Evolutionary conservation across 2,113 vertebrate genomes (phyloP).

Genomic region (Phylloscopus whistleri): DNA sequence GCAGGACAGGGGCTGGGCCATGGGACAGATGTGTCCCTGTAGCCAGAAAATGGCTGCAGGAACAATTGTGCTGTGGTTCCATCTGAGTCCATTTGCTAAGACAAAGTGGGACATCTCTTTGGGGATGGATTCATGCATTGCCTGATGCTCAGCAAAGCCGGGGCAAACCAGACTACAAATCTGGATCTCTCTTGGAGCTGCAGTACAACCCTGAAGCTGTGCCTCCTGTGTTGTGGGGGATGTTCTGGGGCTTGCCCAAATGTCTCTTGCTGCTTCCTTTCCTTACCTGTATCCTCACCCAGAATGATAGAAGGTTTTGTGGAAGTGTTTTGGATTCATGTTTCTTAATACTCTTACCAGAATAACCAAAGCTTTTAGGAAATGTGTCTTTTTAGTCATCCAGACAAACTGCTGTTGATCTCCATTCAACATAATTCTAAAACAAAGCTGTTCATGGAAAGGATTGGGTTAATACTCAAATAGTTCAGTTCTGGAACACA

Average conservation of each 20-base stretch:
- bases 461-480: neutral
- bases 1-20: neutral
- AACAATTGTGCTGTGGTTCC: neutral
- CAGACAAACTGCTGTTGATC: neutral
- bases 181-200: neutral
- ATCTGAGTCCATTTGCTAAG: fast-evolving
- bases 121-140: neutral
- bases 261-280: neutral
- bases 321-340: neutral
- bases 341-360: neutral
- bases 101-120: neutral
- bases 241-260: neutral
- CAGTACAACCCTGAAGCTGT: neutral
- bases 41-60: neutral
- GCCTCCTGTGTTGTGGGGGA: neutral
- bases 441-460: neutral
- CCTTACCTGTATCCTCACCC: neutral
- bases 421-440: neutral
- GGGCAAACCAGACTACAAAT: neutral
- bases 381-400: neutral
- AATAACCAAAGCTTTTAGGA: neutral
- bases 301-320: neutral
- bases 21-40: neutral
- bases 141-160: neutral
- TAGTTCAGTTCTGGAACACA: neutral